Evolutionary conservation across 92 coral and sea anemone species (phyloP), one percentile per base, ranked within the genome.

Genomic region (Pocillopora meandrina): DNA sequence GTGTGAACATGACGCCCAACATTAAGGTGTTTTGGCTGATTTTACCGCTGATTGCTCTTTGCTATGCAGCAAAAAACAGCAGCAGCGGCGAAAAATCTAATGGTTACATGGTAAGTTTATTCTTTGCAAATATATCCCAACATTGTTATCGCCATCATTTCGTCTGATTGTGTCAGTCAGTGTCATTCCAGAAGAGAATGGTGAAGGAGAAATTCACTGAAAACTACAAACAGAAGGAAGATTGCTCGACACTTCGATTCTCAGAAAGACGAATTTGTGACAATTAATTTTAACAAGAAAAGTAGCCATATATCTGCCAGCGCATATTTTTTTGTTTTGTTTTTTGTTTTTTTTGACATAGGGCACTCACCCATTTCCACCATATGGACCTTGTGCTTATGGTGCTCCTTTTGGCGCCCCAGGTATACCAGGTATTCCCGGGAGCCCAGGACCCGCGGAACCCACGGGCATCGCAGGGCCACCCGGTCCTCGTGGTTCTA

Each of bases 391-490:
- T 1, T 60, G 5, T 60, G 63, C 16, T 60, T 60, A 60, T 60
- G 63, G 63, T 6, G 63, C 63, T 10, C 6, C 7, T 47, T 9
- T 26, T 14, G 23, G 47, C 15, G 73, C 52, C 0, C 73, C 55
- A 26, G 73, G 55, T 2, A 69, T 69, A 4, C 73, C 73, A 69
- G 73, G 73, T 1, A 69, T 69, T 19, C 73, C 73, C 8, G 73
- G 73, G 19, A 69, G 73, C 11, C 47, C 73, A 21, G 73, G 73
- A 26, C 73, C 73, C 19, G 73, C 73, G 36, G 73, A 52, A 69
- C 73, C 73, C 23, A 47, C 73, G 13, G 73, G 75, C 10, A 9
- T 18, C 20, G 75, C 75, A 13, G 75, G 75, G 1, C 35, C 75
- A 71, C 75, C 52, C 21, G 75, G 75, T n/a, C 56, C 75, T 71